Evolutionary conservation across 2,888 invertebrate genomes (phyloP).

Genomic region (Dolomedes plantarius): DNA sequence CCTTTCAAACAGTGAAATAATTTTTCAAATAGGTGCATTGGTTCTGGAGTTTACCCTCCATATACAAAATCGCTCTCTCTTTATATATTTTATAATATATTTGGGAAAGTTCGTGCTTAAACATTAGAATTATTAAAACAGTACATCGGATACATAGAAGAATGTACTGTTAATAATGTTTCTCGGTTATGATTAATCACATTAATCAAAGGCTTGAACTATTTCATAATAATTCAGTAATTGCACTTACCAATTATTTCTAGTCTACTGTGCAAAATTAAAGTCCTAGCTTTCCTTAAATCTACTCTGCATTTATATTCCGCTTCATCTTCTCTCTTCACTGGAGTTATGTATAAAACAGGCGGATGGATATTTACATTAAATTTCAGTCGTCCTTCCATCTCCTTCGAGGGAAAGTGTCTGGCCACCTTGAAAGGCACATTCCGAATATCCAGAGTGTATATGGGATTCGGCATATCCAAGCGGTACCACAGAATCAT

Average conservation of each 20-base stretch:
- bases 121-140: no score
- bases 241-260: neutral
- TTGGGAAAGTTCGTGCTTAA: no score
- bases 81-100: no score
- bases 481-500: slow-evolving; percentile 1
- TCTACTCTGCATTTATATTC: slow-evolving; percentile 2
- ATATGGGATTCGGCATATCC: neutral
- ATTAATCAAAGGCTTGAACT: no score
- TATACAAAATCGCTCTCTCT: no score
- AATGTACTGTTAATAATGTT: no score
- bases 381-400: neutral
- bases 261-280: neutral
- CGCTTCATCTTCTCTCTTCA: neutral
- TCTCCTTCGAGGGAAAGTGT: neutral
- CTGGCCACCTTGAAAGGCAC: neutral
- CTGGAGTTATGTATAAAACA: neutral
- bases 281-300: neutral
- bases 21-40: no score
- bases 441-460: neutral
- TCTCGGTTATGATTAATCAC: no score
- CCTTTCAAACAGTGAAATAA: no score
- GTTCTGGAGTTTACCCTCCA: no score
- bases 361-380: neutral
- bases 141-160: no score
- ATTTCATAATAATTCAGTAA: no score